Evolutionary conservation across 2,888 invertebrate species (phyloP).

Genomic region (Drosophila nr. perissopoda): DNA sequence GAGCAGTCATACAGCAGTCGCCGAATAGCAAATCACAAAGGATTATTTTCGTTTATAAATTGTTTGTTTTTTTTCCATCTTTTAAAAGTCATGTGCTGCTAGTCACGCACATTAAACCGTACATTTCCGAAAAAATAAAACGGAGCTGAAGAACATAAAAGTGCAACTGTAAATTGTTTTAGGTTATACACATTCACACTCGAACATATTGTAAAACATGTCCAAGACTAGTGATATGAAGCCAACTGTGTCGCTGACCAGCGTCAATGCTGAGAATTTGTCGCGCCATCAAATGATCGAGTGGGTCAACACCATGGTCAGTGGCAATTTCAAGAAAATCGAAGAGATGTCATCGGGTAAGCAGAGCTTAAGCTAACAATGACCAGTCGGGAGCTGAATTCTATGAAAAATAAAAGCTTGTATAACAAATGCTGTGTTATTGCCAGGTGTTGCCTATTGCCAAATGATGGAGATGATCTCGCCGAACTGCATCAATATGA

Average conservation of each 20-base stretch:
- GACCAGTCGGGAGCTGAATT: neutral
- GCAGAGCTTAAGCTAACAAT: neutral
- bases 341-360: constrained; percentile 95
- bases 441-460: constrained; percentile 97
- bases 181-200: neutral
- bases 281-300: constrained; percentile 99
- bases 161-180: constrained; percentile 11
- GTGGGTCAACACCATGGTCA: constrained; percentile 98
- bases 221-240: constrained; percentile 63
- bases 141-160: constrained; percentile 2
- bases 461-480: constrained; percentile 99
- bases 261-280: constrained; percentile 91
- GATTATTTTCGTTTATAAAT: neutral
- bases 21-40: neutral
- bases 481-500: constrained; percentile 93
- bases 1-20: constrained; percentile 5
- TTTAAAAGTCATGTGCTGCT: neutral
- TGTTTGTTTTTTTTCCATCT: neutral
- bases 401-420: neutral
- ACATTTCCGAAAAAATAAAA: constrained; percentile 8
- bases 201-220: neutral
- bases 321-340: constrained; percentile 96
- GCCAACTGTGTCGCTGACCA: constrained; percentile 69
- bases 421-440: neutral
- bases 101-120: neutral